Evolutionary conservation across 2,113 vertebrate species (phyloP), one percentile per base, ranked within the genome.

Genomic region (Xiphias gladius): DNA sequence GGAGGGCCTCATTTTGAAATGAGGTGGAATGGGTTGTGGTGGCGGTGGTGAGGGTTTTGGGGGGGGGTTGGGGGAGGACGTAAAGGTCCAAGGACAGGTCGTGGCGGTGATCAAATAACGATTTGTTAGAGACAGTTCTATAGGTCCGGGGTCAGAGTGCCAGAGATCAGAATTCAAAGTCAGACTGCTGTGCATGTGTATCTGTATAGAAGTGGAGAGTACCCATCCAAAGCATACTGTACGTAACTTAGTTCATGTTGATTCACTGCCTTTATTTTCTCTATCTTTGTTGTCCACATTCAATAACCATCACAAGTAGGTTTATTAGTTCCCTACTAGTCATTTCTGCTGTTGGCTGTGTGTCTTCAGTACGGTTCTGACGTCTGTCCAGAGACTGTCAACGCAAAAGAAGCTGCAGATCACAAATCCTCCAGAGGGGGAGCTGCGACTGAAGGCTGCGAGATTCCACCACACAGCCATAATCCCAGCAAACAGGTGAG

Each of bases 301-400:
- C 48, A 20, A 20, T 6, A 22, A 2, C 48, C 48, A 22, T 20
- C 48, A 20, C 48, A 20, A 30, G 57, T 3, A 3, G 12, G 17
- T 37, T 67, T 68, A 14, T 43, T 14, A 14, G 11, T 64, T 7
- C 61, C 0, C 14, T 39, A 5, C 39, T 26, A 1, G 20, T 76
- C 2, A 48, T 80, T 7, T 65, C 28, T 79, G 24, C 28, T 30
- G 1, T 73, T 22, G 37, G 9, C 19, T 80, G 16, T 88, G 14
- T 92, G 55, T 86, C 57, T 76, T 12, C 89, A 96, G 95, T 88
- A 85, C 26, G 94, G 90, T 2, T 92, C 91, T 26, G 91, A 93
- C 79, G 67, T 94, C 4, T 90, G 89, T 80, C 46, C 80, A 17
- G 84, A 75, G 76, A 79, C 48, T 20, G 41, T 50, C 6, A 37